phyloP scores from a whole-genome alignment of 2,113 vertebrate genomes.

The Mesocricetus auratus region DNA sequence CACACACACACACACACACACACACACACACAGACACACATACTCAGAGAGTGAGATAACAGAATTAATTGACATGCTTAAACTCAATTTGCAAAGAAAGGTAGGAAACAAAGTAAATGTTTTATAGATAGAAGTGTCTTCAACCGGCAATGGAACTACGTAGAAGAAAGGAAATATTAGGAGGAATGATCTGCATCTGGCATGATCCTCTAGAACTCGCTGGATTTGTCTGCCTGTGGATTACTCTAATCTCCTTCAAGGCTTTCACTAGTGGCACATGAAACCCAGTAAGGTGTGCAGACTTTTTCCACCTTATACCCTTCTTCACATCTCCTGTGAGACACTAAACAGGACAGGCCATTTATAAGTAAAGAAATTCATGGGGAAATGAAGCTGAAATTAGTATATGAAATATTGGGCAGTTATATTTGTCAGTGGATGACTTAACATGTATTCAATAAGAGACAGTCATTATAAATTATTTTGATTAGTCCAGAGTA shows the following conservation, averaged over 20 bases:
- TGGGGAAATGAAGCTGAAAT: constrained; percentile 62
- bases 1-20: neutral
- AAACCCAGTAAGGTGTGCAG: constrained; percentile 47
- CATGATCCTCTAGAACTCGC: neutral
- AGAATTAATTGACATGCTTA: neutral
- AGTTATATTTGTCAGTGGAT: constrained; percentile 47
- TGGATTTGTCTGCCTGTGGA: neutral
- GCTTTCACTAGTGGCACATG: constrained; percentile 16
- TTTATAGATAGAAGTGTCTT: neutral
- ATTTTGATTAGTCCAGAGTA: neutral
- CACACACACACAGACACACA: neutral
- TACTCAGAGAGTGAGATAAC: neutral
- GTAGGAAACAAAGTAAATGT: neutral
- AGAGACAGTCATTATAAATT: constrained; percentile 17
- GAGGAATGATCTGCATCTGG: neutral
- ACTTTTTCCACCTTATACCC: neutral
- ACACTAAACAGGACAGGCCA: neutral
- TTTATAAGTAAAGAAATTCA: constrained; percentile 53
- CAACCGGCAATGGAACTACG: neutral
- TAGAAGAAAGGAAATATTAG: neutral
- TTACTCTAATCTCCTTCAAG: constrained; percentile 37
- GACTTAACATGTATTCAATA: constrained; percentile 27
- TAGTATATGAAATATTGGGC: constrained; percentile 26
- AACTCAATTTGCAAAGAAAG: neutral
- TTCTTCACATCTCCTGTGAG: constrained; percentile 40